Percentiles rank a stretch among this genome's conserved stretches.
Conservation (phyloP, 2,888 invertebrate species). For the Microplitis deprimator region DNA sequence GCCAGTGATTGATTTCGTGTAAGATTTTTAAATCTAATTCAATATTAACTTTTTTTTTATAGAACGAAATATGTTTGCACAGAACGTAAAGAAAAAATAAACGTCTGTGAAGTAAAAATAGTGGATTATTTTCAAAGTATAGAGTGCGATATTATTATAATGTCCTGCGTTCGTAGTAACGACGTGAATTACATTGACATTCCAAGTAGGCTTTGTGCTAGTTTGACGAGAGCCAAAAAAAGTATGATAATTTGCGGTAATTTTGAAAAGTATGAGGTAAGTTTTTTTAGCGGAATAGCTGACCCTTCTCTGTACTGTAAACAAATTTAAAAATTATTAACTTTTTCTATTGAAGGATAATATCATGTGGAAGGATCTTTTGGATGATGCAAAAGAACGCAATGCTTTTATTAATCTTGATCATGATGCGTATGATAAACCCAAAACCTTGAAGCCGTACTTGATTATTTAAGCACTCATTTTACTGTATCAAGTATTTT, state of each 20-base stretch:
- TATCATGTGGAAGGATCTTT: slow-evolving; percentile 59
- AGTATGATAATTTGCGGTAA: slow-evolving; percentile 83
- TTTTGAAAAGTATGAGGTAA: slow-evolving; percentile 77
- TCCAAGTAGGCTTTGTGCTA: slow-evolving; percentile 85
- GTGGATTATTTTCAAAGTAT: slow-evolving; percentile 91
- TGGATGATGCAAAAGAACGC: slow-evolving; percentile 57
- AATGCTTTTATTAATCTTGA: slow-evolving; percentile 49
- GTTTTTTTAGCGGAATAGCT: too few relatives aligned
- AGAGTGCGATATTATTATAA: slow-evolving; percentile 87
- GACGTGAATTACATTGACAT: slow-evolving; percentile 84
- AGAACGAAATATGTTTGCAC: background rate
- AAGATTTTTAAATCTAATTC: too few relatives aligned
- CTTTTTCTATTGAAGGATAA: slow-evolving; percentile 53
- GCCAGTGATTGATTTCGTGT: too few relatives aligned
- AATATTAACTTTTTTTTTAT: background rate
- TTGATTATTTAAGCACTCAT: too few relatives aligned
- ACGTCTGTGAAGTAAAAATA: slow-evolving; percentile 74
- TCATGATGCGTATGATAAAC: background rate
- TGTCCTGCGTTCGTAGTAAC: slow-evolving; percentile 85
- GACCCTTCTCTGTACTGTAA: too few relatives aligned
- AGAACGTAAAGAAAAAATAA: background rate
- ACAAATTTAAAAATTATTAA: background rate
- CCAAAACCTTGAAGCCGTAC: background rate
- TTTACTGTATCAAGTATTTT: too few relatives aligned
- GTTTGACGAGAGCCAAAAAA: slow-evolving; percentile 85